phyloP scores from a whole-genome alignment of 2,113 vertebrate genomes.

The Eulemur macaco region DNA sequence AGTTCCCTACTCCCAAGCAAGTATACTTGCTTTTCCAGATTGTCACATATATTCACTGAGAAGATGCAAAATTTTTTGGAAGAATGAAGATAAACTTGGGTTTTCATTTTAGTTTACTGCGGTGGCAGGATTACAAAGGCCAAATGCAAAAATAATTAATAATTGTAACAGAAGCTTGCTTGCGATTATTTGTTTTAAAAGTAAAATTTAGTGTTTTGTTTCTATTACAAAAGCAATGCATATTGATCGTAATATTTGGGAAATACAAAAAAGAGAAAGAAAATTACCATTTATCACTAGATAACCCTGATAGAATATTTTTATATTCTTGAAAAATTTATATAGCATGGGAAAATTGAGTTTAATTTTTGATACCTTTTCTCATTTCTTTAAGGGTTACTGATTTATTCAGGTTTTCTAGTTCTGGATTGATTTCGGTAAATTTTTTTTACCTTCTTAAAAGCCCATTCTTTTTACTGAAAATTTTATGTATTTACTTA shows the following conservation, averaged over 20 bases:
- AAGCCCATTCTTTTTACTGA: neutral
- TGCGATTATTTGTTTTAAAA: neutral
- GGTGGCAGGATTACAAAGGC: neutral
- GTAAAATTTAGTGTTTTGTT: slow-evolving; percentile 3
- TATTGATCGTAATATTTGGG: neutral
- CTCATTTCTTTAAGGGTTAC: neutral
- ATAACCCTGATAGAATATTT: neutral
- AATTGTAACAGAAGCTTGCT: neutral
- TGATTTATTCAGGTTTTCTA: neutral
- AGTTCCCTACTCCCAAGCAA: neutral
- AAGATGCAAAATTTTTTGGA: neutral
- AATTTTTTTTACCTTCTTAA: neutral
- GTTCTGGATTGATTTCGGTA: neutral
- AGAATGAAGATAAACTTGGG: neutral
- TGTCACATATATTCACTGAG: neutral
- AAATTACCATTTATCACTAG: neutral
- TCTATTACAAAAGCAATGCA: neutral
- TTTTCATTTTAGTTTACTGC: slow-evolving; percentile 24
- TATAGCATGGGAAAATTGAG: neutral
- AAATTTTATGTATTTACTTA: neutral
- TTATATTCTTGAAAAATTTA: neutral
- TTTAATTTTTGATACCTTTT: neutral
- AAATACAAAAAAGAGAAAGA: neutral
- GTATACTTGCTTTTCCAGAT: neutral
- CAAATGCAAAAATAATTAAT: neutral